Percentiles rank a stretch among this genome's conserved stretches.
Evolutionary conservation across 2,888 invertebrate species (phyloP).

Genomic region (Leptinotarsa tumamoca): DNA sequence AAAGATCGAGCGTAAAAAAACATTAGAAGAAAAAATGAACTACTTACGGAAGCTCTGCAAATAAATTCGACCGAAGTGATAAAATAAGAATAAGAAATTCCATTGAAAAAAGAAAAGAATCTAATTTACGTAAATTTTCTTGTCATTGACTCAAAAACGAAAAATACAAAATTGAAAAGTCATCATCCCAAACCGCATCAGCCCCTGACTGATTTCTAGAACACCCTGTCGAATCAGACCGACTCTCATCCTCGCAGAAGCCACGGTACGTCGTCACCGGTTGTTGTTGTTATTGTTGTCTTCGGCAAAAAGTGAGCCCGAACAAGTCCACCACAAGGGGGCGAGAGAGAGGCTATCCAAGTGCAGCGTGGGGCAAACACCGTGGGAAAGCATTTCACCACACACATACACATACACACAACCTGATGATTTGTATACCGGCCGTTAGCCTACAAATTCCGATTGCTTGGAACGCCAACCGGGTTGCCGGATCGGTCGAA

Average conservation of each 20-base stretch:
- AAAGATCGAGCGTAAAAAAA: too few relatives aligned
- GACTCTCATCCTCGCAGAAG: neutral
- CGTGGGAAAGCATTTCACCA: constrained; percentile 64
- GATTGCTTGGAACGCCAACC: constrained; percentile 34
- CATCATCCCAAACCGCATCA: too few relatives aligned
- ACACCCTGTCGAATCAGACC: constrained; percentile 48
- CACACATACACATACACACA: constrained; percentile 48
- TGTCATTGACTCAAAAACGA: too few relatives aligned
- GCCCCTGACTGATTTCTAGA: neutral
- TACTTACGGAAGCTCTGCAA: too few relatives aligned
- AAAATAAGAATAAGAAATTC: too few relatives aligned
- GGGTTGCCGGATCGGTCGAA: constrained; percentile 19
- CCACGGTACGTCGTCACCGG: constrained; percentile 54
- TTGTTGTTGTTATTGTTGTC: constrained; percentile 58
- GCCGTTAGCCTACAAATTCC: constrained; percentile 51
- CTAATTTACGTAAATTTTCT: too few relatives aligned
- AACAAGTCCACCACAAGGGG: constrained; percentile 35
- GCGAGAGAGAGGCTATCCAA: constrained; percentile 48
- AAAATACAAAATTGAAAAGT: too few relatives aligned
- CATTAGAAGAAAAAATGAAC: too few relatives aligned
- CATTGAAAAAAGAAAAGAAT: too few relatives aligned
- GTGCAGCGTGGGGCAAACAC: constrained; percentile 54
- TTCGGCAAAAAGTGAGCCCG: constrained; percentile 33
- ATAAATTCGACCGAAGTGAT: too few relatives aligned
- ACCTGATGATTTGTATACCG: constrained; percentile 62